Conservation (phyloP, 2,113 vertebrate genomes). For the Scatophagus argus region DNA sequence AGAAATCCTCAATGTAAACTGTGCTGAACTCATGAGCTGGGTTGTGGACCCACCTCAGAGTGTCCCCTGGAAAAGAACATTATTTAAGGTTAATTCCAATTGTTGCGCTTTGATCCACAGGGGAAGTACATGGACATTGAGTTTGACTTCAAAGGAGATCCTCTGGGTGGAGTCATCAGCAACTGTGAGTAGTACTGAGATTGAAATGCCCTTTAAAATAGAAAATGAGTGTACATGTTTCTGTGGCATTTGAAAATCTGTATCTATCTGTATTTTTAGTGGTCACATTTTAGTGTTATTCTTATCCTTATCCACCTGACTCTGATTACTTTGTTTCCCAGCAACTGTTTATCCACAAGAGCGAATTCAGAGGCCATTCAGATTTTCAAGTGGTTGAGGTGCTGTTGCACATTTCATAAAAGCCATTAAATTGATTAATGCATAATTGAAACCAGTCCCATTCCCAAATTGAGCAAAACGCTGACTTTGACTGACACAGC, state of each 20-base stretch:
- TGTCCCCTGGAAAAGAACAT: neutral
- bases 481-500: neutral
- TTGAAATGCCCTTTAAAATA: neutral
- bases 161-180: slow-evolving; percentile 98
- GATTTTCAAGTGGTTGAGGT: neutral
- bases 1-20: neutral
- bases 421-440: neutral
- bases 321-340: neutral
- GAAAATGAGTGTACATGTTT: neutral
- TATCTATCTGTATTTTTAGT: too few species aligned
- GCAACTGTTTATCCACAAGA: neutral
- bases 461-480: slow-evolving; percentile 1
- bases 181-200: slow-evolving; percentile 92
- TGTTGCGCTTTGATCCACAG: slow-evolving; percentile 78
- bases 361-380: neutral
- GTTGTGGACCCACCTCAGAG: neutral
- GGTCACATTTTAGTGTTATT: too few species aligned
- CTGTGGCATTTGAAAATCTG: too few species aligned
- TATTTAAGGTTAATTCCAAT: slow-evolving; percentile 12
- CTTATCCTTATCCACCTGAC: neutral
- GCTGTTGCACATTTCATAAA: neutral
- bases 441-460: neutral
- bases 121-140: slow-evolving; percentile 99
- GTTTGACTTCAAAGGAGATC: slow-evolving; percentile 99
- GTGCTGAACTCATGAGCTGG: neutral